These are phyloP conservation scores for Eupeodes corollae DNA, from an alignment of 1,140 invertebrate species.

Conservation along the genomic window DNA sequence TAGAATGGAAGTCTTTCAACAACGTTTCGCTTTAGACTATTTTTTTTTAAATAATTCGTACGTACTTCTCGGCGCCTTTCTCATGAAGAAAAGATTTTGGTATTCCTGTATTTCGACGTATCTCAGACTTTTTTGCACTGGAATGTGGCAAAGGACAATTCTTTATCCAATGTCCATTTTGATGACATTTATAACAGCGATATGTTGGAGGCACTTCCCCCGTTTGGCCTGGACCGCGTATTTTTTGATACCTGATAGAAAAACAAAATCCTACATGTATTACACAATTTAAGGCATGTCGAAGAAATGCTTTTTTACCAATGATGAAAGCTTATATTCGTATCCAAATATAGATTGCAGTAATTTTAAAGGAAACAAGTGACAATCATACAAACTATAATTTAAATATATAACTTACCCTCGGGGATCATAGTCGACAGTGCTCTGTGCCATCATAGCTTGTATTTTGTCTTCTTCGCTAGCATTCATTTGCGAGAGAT, in stretches of 20 bases:
- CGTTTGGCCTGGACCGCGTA: conserved; percentile 71
- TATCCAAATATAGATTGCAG: not conserved
- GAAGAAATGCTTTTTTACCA: not conserved
- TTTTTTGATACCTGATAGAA: conserved; percentile 65
- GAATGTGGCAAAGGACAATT: conserved; percentile 64
- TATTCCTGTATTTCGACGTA: conserved; percentile 93
- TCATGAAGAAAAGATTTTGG: conserved; percentile 71
- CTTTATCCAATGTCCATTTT: conserved; percentile 91
- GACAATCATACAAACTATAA: conserved; percentile 1
- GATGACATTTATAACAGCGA: conserved; percentile 84
- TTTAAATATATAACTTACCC: conserved; percentile 55
- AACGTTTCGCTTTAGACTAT: not conserved
- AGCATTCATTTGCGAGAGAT: conserved; percentile 79
- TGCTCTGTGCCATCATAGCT: conserved; percentile 93
- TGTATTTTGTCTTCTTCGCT: conserved; percentile 95
- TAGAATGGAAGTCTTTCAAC: too few species aligned
- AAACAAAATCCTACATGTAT: not conserved
- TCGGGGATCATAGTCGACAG: conserved; percentile 90
- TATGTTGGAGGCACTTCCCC: conserved; percentile 83
- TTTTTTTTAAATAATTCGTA: not conserved
- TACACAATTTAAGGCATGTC: too few species aligned
- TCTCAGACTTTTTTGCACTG: conserved; percentile 48
- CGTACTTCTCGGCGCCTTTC: too few species aligned
- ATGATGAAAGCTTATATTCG: not conserved
- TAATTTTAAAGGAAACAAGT: not conserved